phyloP scores from a whole-genome alignment of 30 jellyfish, hydroid and myxozoan genomes.

The Morbakka virulenta region DNA sequence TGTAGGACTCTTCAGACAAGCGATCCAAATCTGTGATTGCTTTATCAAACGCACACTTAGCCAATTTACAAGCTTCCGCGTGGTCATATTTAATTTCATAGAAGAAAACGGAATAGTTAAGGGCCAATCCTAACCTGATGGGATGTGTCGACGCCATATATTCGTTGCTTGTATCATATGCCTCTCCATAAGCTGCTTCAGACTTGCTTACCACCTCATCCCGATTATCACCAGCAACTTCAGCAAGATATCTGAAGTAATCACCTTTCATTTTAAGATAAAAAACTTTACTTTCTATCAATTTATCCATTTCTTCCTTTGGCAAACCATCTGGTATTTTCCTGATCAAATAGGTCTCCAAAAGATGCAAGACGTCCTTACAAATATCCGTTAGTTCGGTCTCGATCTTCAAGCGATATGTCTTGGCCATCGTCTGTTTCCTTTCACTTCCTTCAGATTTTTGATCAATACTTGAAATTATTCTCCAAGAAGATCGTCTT shows the following conservation, averaged over 20 bases:
- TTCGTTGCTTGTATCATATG: slow-evolving; percentile 53
- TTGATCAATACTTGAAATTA: slow-evolving; percentile 72
- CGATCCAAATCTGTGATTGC: slow-evolving; percentile 88
- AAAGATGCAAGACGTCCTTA: slow-evolving; percentile 73
- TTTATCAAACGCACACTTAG: slow-evolving; percentile 89
- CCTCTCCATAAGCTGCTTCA: slow-evolving; percentile 73
- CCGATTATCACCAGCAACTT: slow-evolving; percentile 65
- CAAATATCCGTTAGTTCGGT: slow-evolving; percentile 78
- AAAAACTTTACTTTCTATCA: slow-evolving; percentile 79
- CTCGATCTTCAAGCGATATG: slow-evolving; percentile 60
- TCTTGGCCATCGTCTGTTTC: slow-evolving; percentile 54
- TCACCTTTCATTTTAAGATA: slow-evolving; percentile 98
- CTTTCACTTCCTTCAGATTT: slow-evolving; percentile 65
- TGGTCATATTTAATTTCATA: slow-evolving; percentile 75
- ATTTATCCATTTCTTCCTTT: slow-evolving; percentile 7
- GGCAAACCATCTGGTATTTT: slow-evolving; percentile 28
- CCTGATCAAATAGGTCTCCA: slow-evolving; percentile 64
- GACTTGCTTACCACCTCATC: slow-evolving; percentile 60
- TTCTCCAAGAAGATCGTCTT: slow-evolving; percentile 98
- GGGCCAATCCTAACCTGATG: slow-evolving; percentile 94
- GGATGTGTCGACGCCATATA: slow-evolving; percentile 78
- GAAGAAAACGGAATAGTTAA: slow-evolving; percentile 84
- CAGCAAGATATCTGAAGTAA: slow-evolving; percentile 94
- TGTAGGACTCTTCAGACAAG: slow-evolving; percentile 89
- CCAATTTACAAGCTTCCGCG: slow-evolving; percentile 74